These are phyloP conservation scores for Sphenodon punctatus DNA, from an alignment of 2,797 vertebrate genomes.

Conservation along the genomic window DNA sequence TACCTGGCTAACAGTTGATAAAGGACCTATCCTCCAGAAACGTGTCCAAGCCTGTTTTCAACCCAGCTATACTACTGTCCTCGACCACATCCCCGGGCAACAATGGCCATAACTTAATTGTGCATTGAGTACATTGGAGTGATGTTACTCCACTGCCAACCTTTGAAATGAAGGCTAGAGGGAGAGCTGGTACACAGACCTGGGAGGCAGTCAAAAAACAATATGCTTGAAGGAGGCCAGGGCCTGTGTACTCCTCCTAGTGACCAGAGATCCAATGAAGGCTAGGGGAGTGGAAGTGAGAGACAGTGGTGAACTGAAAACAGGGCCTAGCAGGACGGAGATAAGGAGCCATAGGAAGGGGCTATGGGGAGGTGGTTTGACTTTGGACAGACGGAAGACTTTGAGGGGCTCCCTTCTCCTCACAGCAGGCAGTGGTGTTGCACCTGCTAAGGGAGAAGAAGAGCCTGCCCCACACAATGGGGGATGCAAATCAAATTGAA, in stretches of 20 bases:
- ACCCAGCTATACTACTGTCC: too few species aligned
- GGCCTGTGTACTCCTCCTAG: background rate
- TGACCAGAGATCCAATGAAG: background rate
- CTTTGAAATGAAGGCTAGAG: background rate
- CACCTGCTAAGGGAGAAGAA: background rate
- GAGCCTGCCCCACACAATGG: background rate
- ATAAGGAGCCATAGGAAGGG: background rate
- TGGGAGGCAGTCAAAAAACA: background rate
- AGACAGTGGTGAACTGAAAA: background rate
- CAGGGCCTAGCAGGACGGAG: background rate
- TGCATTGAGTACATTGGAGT: too few species aligned
- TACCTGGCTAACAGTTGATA: too few species aligned
- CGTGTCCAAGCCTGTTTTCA: too few species aligned
- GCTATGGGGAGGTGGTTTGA: too few species aligned
- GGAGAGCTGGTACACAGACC: background rate
- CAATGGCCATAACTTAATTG: too few species aligned
- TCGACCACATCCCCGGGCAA: too few species aligned
- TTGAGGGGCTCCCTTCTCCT: background rate
- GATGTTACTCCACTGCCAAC: too few species aligned
- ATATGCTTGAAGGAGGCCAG: background rate
- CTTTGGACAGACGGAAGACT: background rate
- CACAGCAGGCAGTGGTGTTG: background rate
- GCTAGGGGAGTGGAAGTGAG: background rate
- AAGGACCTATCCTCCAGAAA: too few species aligned
- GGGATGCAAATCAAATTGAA: constrained; percentile 13